Evolutionary conservation across 2,797 vertebrate species (phyloP), one percentile per base, ranked within the genome.

Genomic region (Falco naumanni): DNA sequence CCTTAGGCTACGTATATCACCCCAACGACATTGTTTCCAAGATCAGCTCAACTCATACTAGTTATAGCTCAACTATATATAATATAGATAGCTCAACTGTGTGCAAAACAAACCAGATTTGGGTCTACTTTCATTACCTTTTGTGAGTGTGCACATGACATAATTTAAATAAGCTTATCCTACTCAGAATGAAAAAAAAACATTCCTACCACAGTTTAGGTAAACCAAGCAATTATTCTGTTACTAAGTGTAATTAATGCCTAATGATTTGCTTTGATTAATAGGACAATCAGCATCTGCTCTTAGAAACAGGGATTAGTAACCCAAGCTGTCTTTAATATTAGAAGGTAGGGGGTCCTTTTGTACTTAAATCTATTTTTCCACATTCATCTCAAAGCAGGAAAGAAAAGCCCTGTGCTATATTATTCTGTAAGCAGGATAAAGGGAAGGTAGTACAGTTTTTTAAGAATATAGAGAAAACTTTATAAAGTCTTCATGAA

Each of bases 221-320:
- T 93, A 97, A 97, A 97, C 96, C 95, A 97, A 97, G 96, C 88
- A 97, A 97, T 98, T 97, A 97, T 96, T 97, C 92, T 96, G 90
- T 89, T 92, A 97, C 96, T 97, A 97, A 97, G 97, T 94, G 95
- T 95, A 97, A 97, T 97, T 96, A 94, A 98, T 94, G 93, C 94
- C 97, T 97, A 95, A 98, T 97, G 95, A 97, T 96, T 97, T 97
- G 95, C 95, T 97, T 86, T 97, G 97, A 97, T 97, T 97, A 98
- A 98, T 95, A 98, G 97, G 96, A 97, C 97, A 98, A 98, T 98
- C 96, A 96, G 97, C 98, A 98, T 98, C 98, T 98, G 98, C 97
- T 97, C 94, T 94, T 91, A 91, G 97, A 98, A 98, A 95, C 24
- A 96, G 96, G 94, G 96, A 97, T 97, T 98, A 98, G 98, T 98